Base-by-base conservation (phyloP, 2,797 vertebrate species). In the Paratrypauchen microcephalus region DNA sequence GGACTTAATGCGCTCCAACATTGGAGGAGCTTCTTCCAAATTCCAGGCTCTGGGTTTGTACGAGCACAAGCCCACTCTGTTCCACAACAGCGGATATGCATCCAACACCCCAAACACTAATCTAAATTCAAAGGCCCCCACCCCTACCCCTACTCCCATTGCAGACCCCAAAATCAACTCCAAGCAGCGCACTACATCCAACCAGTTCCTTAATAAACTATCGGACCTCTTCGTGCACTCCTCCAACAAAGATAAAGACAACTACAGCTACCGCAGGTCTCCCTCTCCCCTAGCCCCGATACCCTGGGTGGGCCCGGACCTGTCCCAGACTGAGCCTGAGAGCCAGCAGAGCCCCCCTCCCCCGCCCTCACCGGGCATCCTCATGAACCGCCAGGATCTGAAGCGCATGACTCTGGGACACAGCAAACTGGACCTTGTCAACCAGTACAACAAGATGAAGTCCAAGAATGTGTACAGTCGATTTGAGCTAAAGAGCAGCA, bases 341-440 rank as follows among this genome's bases (percentile, higher is more conserved):
- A 94, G 81, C 91, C 84, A 88, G 85, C 93, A 91, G 76, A 80
- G 19, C 71, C 93, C 88, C 0, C 72, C 89, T 59, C 79, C 91
- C 15, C 90, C 93, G 0, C 78, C 36, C 0, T 82, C 88, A 0
- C 79, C 84, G 0, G 72, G 50, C 0, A 69, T 78, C 19, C 21
- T 78, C 26, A 0, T 94, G 54, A 89, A 7, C 0, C 90, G 94
- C 6, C 79, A 90, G 13, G 94, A 95, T 7, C 92, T 95, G 77
- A 98, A 98, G 47, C 90, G 96, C 56, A 87, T 97, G 95, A 99
- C 97, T 0, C 88, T 99, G n/a, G 97, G 97, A 41, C 97, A 99
- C 87, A 99, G 97, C 86, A 98, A 98, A 79, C 90, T 99, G 85
- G 97, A 99, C 88, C 93, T 99, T 79, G 95, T 99, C 77, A 97